Conservation (phyloP, 30 jellyfish, hydroid and myxozoan species). For the Hydra vulgaris region DNA sequence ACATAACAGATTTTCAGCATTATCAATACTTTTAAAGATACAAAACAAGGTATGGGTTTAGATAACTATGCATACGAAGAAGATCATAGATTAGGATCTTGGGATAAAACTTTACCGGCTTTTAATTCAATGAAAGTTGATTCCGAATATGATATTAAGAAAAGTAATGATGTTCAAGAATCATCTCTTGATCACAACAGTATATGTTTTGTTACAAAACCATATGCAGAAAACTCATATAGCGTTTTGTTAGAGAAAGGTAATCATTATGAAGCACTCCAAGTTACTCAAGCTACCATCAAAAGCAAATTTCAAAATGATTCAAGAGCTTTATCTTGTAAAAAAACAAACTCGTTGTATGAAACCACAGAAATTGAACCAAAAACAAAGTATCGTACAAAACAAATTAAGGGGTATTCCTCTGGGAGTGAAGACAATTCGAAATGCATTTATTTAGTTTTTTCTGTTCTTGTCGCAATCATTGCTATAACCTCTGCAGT, state of each 20-base stretch:
- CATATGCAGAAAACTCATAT: neutral
- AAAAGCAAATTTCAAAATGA: neutral
- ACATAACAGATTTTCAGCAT: too few species aligned
- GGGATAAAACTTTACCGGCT: neutral
- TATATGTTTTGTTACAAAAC: neutral
- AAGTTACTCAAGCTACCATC: neutral
- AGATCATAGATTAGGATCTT: neutral
- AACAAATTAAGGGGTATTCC: neutral
- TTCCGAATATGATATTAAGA: neutral
- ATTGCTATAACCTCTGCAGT: conserved; percentile 16
- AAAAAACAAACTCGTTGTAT: neutral
- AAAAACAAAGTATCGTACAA: neutral
- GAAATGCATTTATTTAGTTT: conserved; percentile 5
- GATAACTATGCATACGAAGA: neutral
- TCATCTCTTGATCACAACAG: neutral
- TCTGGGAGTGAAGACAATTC: conserved; percentile 1
- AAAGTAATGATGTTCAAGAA: neutral
- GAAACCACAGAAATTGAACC: neutral
- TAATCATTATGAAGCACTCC: neutral
- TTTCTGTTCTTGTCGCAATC: conserved; percentile 15
- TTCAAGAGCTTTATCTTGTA: neutral
- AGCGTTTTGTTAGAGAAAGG: neutral
- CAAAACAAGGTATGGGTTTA: neutral
- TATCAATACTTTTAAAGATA: too few species aligned
- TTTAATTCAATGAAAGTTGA: neutral